Evolutionary conservation across 2,797 vertebrate genomes (phyloP), one percentile per base, ranked within the genome.

Genomic region (Galaxias olidus): DNA sequence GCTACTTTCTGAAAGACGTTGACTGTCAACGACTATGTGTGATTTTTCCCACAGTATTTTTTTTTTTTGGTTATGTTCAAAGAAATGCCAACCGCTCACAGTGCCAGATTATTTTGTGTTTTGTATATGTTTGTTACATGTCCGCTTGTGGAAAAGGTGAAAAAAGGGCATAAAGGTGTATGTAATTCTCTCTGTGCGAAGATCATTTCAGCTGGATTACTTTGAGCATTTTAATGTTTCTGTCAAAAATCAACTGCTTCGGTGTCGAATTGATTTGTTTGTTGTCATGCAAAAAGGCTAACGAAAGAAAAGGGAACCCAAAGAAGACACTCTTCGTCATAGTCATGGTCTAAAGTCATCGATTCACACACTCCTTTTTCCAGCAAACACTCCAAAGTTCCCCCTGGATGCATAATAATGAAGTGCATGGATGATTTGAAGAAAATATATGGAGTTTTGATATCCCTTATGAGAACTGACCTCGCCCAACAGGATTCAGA

Each of bases 1-100:
- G 75, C 68, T 75, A 76, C 76, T 79, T 65, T 66, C 72, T 84
- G 59, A 63, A 58, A 83, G 71, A 76, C 12, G 59, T 80, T 77
- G 66, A 77, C 63, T 80, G 71, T 72, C 18, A 9, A 71, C 65
- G 62, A 82, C 70, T 78, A 68, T 73, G 57, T 55, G 59, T 56
- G 56, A 20, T 66, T 57, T 56, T 61, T 56, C 43, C 30, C 30
- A 30, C 53, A 49, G 52, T 75, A 40, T 69, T 70, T 69, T 63
- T 64, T 72, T 69, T 84, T 74, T 57, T 83, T 71, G 75, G 59
- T 73, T 77, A 75, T 72, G 52, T 71, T 84, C 79, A 77, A 59
- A 80, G 75, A 78, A 63, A 82, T 86, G 87, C 89, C 85, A 84
- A 85, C 69, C 75, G 79, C 74, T 87, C 74, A 73, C 80, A 71